Base-by-base conservation (phyloP, 2,888 invertebrate species). In the Apoda limacodes region DNA sequence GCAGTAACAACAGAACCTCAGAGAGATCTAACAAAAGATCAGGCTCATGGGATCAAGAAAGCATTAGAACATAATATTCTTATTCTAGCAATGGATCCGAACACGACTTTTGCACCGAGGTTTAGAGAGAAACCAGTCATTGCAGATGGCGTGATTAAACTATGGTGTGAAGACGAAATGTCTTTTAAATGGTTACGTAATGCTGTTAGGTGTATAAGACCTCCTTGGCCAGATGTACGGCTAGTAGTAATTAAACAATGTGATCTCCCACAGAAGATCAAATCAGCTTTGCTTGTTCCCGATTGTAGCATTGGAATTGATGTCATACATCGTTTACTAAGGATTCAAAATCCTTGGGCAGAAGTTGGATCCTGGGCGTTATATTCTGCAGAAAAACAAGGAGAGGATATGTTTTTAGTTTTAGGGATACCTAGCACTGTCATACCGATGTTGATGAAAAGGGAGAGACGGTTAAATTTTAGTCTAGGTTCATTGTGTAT, bases 41-140 rank as follows among this genome's bases (percentile, higher is more conserved):
- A 31, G 22, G 31, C 22, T 3, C 14, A 6, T 4, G n/a, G 10
- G 3, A 10, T 31, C 11, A 31, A 31, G 22, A 25, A 22, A 11
- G 15, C 7, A 3, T 22, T 31, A 12, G 26, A 31, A 13, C 25
- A 31, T 2, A 22, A 9, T 2, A 26, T 2, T 19, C 25, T 6
- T 21, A 5, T 9, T 9, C 9, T 4, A 6, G 17, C 5, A n/a
- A n/a, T n/a, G n/a, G n/a, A n/a, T n/a, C n/a, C n/a, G n/a, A n/a
- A n/a, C n/a, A n/a, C n/a, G n/a, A n/a, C n/a, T n/a, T 25, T 25
- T 12, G 22, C 31, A 5, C 31, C 31, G 7, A 13, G 26, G 5
- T 31, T 31, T 9, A 24, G 24, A 15, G 31, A 26, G 5, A 15
- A 31, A 22, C 31, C 31, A 7, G 22, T 31, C 2, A 31, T 31